Base-by-base conservation (phyloP, 2,888 invertebrate species). In the Colostygia pectinataria region DNA sequence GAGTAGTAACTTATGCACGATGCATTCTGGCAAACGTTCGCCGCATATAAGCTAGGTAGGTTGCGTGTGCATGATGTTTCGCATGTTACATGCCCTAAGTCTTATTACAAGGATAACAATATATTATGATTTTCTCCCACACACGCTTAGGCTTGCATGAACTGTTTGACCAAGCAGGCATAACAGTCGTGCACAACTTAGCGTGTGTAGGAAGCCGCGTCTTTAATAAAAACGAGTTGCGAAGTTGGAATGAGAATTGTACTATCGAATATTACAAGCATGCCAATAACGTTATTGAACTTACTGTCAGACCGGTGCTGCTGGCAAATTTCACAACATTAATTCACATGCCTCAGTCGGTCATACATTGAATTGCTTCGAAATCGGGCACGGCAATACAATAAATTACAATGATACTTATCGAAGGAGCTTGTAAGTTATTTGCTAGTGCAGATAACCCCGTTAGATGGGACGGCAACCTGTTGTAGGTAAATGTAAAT, bases 391-490 rank as follows among this genome's bases (percentile, higher is more conserved):
- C 47, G 32, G 55, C 52, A 70, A 71, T 68, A 72, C 65, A 66
- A 68, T 68, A 66, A 67, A 62, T 63, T 58, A 57, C 58, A 63
- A 61, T 64, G 67, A 66, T 71, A 63, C 67, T 66, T 62, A 60
- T 61, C 61, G 48, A 55, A 38, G 54, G 49, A 65, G 65, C 44
- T 68, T 71, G 66, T 63, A 63, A 70, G 66, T 72, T 71, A 69
- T 68, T 70, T 68, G 67, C 59, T 64, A 62, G 58, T 61, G 61
- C 59, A 65, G 77, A 77, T 80, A 76, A 68, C 76, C 83, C 76
- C 77, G 76, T 83, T 83, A 83, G 82, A 83, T 81, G 81, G 20
- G 65, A 76, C 33, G 33, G 75, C 68, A 74, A 83, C 81, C 79
- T 71, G 71, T 73, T 71, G 68, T 68, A 72, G 65, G 71, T 76